Evolutionary conservation across 2,888 invertebrate species (phyloP).

Genomic region (Micropterix aruncella): DNA sequence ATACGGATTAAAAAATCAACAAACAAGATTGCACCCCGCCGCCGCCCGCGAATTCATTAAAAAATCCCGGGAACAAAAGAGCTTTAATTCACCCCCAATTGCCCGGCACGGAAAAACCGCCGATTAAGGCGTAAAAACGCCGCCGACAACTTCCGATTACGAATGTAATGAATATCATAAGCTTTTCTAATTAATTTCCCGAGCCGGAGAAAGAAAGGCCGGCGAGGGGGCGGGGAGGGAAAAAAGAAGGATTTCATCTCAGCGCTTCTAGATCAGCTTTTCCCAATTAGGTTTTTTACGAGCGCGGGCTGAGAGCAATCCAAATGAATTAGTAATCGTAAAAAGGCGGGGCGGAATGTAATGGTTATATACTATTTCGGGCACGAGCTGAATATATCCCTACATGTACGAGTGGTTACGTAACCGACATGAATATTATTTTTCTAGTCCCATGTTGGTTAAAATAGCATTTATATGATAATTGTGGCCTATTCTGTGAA

Average conservation of each 20-base stretch:
- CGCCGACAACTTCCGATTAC: too few relatives aligned
- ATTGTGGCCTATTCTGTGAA: too few relatives aligned
- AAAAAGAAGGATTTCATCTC: neutral
- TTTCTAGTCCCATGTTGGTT: too few relatives aligned
- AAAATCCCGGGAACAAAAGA: neutral
- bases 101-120: neutral
- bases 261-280: neutral
- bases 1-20: too few relatives aligned
- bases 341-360: neutral
- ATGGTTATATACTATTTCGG: neutral
- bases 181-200: neutral
- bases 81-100: neutral
- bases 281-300: neutral
- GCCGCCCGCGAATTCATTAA: neutral
- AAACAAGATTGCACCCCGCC: too few relatives aligned
- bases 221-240: neutral
- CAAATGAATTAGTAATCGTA: neutral
- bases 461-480: too few relatives aligned
- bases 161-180: neutral
- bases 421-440: too few relatives aligned
- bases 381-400: neutral
- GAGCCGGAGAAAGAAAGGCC: neutral
- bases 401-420: too few relatives aligned
- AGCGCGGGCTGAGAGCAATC: neutral
- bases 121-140: neutral